Evolutionary conservation across 2,888 invertebrate genomes (phyloP).

Genomic region (Leucophenga maculata): DNA sequence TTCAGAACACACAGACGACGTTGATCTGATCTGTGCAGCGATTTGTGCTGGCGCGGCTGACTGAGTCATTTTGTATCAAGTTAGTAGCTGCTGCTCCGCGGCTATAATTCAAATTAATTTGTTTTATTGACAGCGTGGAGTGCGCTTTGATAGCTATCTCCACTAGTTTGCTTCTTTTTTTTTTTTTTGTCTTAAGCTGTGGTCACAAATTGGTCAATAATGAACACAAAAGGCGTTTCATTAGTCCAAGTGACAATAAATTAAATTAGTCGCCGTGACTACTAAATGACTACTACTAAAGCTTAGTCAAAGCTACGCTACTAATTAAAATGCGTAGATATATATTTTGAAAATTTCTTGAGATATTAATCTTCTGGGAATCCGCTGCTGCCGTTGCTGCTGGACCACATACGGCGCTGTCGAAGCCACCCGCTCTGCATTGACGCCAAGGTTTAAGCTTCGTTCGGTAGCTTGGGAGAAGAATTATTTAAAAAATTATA

Average conservation of each 20-base stretch:
- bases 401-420: conserved; percentile 55
- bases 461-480: conserved; percentile 37
- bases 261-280: conserved; percentile 60
- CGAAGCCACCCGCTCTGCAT: conserved; percentile 28
- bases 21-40: too few species aligned
- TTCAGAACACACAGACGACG: conserved; percentile 29
- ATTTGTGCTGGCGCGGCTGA: too few species aligned
- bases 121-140: conserved; percentile 65
- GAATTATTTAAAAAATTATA: conserved; percentile 33
- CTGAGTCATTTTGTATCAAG: conserved; percentile 38
- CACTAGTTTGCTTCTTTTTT: conserved; percentile 23
- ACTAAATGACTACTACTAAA: conserved; percentile 14
- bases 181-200: conserved; percentile 21
- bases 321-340: conserved; percentile 66
- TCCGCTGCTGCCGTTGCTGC: conserved; percentile 30
- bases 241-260: conserved; percentile 69
- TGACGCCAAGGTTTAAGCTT: not conserved
- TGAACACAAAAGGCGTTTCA: conserved; percentile 55
- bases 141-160: conserved; percentile 42
- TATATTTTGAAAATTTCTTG: conserved; percentile 36
- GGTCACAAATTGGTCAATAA: conserved; percentile 62
- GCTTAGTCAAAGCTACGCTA: conserved; percentile 35
- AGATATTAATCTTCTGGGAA: conserved; percentile 68
- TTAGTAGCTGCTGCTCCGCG: conserved; percentile 26
- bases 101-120: conserved; percentile 67